Conservation (phyloP, 2,797 vertebrate species). For the Neopelma chrysocephalum region DNA sequence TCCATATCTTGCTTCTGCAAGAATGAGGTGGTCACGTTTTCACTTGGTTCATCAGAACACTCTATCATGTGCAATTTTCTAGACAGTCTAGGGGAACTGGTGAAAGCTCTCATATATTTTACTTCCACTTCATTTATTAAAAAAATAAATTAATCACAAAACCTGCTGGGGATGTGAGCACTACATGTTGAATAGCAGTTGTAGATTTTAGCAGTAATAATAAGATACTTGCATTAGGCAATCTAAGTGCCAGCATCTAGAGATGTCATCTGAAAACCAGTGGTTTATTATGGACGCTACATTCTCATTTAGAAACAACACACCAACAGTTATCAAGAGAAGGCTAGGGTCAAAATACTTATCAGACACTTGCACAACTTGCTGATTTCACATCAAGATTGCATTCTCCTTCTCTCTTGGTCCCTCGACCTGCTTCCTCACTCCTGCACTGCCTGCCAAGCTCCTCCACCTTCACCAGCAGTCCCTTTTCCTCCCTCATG, state of each 20-base stretch:
- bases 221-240: background rate
- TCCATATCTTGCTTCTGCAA: constrained; percentile 80
- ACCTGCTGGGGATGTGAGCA: background rate
- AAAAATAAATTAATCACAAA: background rate
- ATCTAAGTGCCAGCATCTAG: background rate
- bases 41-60: background rate
- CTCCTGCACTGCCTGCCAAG: background rate
- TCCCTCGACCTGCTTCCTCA: background rate
- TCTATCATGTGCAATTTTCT: background rate
- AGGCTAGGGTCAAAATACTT: background rate
- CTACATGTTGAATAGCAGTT: background rate
- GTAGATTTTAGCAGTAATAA: background rate
- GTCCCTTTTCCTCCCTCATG: background rate
- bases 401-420: background rate
- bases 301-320: background rate
- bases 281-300: background rate
- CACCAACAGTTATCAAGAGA: background rate
- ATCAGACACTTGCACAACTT: background rate
- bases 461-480: background rate
- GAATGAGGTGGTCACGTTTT: background rate
- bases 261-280: background rate
- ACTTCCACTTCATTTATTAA: background rate
- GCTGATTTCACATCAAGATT: background rate
- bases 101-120: background rate
- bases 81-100: background rate